Percentiles rank a stretch among this genome's conserved stretches.
Conservation (phyloP, 2,113 vertebrate species). For the Semnopithecus entellus region DNA sequence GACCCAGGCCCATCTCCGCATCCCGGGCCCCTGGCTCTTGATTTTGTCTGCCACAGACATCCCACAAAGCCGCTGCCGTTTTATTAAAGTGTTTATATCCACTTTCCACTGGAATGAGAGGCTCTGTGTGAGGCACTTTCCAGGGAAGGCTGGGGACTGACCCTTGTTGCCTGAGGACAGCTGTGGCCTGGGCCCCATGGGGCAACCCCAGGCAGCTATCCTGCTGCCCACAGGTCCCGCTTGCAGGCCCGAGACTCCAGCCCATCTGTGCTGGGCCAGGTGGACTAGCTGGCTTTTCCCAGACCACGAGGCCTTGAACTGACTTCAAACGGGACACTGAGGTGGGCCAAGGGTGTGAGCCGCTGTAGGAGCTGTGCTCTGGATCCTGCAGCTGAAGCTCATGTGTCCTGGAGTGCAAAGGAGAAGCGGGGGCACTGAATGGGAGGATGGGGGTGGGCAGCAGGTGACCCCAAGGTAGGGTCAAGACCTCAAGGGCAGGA, state of each 20-base stretch:
- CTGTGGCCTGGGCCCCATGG: fast-evolving
- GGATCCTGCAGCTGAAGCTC: neutral
- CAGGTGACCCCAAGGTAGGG: neutral
- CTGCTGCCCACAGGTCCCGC: neutral
- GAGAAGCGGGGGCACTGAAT: fast-evolving
- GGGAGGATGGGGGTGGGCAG: neutral
- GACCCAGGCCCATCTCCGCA: fast-evolving
- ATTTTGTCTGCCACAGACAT: fast-evolving
- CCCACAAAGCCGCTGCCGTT: fast-evolving
- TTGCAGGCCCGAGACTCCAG: neutral
- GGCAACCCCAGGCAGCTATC: fast-evolving
- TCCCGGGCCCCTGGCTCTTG: neutral
- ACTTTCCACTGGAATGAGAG: neutral
- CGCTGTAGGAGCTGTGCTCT: neutral
- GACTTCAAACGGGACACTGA: neutral
- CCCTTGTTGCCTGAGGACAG: fast-evolving
- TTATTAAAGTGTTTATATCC: constrained; percentile 41
- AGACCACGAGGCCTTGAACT: fast-evolving
- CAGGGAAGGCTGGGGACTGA: fast-evolving
- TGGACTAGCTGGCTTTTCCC: neutral
- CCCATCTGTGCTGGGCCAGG: neutral
- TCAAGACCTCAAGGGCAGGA: neutral
- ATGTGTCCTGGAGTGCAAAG: neutral
- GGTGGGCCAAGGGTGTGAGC: neutral
- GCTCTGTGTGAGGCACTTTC: fast-evolving